A percentile compares a stretch with the other conserved stretches of the same genome.
These are phyloP conservation scores for Eurosta solidaginis DNA, from an alignment of 1,140 invertebrate species.

Conservation along the genomic window DNA sequence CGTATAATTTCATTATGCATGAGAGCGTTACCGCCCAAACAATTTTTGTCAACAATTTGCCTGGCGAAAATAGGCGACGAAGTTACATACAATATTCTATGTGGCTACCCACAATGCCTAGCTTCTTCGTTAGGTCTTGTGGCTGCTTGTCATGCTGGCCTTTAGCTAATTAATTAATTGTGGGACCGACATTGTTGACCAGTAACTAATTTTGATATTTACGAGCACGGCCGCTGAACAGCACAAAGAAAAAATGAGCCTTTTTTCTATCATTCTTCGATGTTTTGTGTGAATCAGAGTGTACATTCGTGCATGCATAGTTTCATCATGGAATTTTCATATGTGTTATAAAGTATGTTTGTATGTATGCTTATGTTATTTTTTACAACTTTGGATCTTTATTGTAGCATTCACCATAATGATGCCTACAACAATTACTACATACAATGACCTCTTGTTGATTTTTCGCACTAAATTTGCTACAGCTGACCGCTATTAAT, in stretches of 20 bases:
- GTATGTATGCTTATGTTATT: background rate
- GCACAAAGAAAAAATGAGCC: background rate
- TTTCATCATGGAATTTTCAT: too few relatives aligned
- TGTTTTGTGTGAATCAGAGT: too few relatives aligned
- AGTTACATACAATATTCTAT: too few relatives aligned
- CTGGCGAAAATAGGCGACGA: background rate
- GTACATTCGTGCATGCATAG: too few relatives aligned
- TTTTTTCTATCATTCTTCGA: background rate
- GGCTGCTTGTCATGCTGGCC: conserved; percentile 12
- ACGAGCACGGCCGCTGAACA: background rate
- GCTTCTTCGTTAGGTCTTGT: background rate
- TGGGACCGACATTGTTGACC: conserved; percentile 16
- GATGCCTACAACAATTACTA: too few relatives aligned
- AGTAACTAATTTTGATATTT: conserved; percentile 29
- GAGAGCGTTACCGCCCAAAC: background rate
- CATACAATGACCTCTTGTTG: conserved; percentile 10
- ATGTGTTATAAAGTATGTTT: too few relatives aligned
- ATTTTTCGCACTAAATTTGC: conserved; percentile 27
- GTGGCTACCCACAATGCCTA: background rate
- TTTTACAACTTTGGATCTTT: background rate
- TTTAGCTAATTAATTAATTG: conserved; percentile 26
- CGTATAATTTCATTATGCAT: background rate
- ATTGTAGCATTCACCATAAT: background rate
- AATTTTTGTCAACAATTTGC: conserved; percentile 2
- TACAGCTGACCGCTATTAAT: conserved; percentile 27